A percentile compares a stretch with the other conserved stretches of the same genome.
These are phyloP conservation scores for Rhopalosiphum nymphaeae DNA, from an alignment of 2,888 invertebrate species.

Conservation along the genomic window DNA sequence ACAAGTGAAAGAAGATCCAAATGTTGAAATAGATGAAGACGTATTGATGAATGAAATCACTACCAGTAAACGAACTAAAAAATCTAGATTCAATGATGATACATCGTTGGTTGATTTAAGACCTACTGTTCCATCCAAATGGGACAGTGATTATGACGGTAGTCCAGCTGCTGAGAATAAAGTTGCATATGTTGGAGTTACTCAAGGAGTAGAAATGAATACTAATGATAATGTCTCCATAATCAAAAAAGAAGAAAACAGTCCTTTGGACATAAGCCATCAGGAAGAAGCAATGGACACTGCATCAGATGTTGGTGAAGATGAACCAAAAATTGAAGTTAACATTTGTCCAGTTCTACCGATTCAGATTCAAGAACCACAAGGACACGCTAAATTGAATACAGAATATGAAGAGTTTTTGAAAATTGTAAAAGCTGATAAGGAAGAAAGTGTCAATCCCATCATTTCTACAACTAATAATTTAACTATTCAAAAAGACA, in stretches of 20 bases:
- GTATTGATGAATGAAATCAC: conserved; percentile 37
- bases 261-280: not conserved
- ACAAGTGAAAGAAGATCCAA: conserved; percentile 53
- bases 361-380: not conserved
- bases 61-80: conserved; percentile 54
- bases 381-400: conserved; percentile 46
- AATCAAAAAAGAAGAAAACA: not conserved
- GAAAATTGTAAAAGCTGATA: conserved; percentile 64
- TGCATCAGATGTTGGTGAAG: conserved; percentile 14
- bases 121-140: conserved; percentile 66
- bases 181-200: conserved; percentile 16
- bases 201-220: conserved; percentile 30
- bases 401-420: conserved; percentile 66
- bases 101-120: conserved; percentile 59
- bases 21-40: conserved; percentile 60
- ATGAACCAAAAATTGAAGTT: conserved; percentile 8
- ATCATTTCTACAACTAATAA: not conserved
- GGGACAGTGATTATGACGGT: conserved; percentile 67
- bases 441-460: not conserved
- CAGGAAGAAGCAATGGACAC: conserved; percentile 43
- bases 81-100: conserved; percentile 65
- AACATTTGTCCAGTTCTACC: not conserved
- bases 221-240: not conserved
- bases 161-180: conserved; percentile 63
- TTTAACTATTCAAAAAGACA: not conserved